Base-by-base conservation (phyloP, 2,888 invertebrate genomes). In the Torymus tubicola region DNA sequence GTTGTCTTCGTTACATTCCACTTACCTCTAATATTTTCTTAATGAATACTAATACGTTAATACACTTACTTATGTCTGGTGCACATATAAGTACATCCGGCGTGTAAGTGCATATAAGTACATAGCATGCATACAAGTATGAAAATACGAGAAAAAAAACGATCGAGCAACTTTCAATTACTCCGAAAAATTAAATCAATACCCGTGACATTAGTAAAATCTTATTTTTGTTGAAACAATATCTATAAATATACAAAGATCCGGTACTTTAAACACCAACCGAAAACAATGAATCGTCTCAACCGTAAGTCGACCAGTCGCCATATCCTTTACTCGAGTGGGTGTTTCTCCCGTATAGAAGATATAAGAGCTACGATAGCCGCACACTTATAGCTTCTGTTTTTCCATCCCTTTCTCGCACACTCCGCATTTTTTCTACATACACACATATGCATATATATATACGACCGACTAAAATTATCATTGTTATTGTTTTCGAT, bases 401-500 rank as follows among this genome's bases (percentile, higher is more conserved):
- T 73, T 73, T 65, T 57, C 64, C 52, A 57, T 57, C 21, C 65
- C 64, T 3, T 64, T 42, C 24, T n/a, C 53, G 18, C 52, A n/a
- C n/a, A n/a, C n/a, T n/a, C n/a, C n/a, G n/a, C n/a, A n/a, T n/a
- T n/a, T n/a, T n/a, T n/a, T n/a, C n/a, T n/a, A n/a, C n/a, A n/a
- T n/a, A n/a, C n/a, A n/a, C n/a, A n/a, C n/a, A n/a, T n/a, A n/a
- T n/a, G n/a, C 64, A 72, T 18, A 52, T 50, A 31, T 50, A 31
- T 16, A 57, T 13, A 14, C 50, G 24, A 18, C 24, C 4, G 50
- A 70, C 53, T 60, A 60, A 71, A 42, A 77, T 65, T 65, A 77
- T 24, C 58, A 21, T 13, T 77, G 76, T 65, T 76, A 13, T 69
- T 77, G 64, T 70, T 77, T 77, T 72, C 58, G n/a, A 12, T 18